Base-by-base conservation (phyloP, 2,888 invertebrate species). In the Alsophila aescularia region DNA sequence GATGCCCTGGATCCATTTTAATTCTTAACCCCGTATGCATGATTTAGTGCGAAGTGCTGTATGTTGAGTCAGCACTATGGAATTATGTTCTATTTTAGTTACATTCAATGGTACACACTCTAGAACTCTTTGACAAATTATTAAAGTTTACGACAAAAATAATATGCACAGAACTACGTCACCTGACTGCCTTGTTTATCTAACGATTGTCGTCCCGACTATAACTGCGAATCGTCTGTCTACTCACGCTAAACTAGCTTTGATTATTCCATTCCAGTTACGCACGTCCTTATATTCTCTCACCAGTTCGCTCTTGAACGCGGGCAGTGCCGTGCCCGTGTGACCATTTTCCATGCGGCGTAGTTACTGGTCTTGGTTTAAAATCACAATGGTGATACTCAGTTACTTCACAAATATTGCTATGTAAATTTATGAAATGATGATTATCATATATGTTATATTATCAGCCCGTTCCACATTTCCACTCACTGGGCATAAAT, bases 111-210 rank as follows among this genome's bases (percentile, higher is more conserved):
- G 77, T 79, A 74, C 72, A 70, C 71, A 75, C 73, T 80, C 79
- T 79, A 81, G 79, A n/a, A 79, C 77, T 81, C 77, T 72, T 69
- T 89, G 88, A 87, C 87, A 88, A 87, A 84, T 84, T 83, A 83
- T 89, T 24, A 83, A 83, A 87, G 73, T 83, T 81, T 81, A 86
- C 77, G 83, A 83, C 81, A 86, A 84, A 87, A 87, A 84, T 86
- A 82, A n/a, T 47, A 45, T 84, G 77, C 79, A 77, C 67, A 72
- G 63, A 78, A 78, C 77, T 81, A 77, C 81, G 81, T 80, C 79
- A 77, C 73, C 58, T 66, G 66, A 67, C 60, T 67, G 62, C 67
- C 66, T 67, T 71, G 72, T 75, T 74, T 69, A 72, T 68, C 65
- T 67, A 66, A 64, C 62, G 51, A 57, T 62, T 48, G 53, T 61